These are phyloP conservation scores for Boloria selene DNA, from an alignment of 2,888 invertebrate species.

Conservation along the genomic window DNA sequence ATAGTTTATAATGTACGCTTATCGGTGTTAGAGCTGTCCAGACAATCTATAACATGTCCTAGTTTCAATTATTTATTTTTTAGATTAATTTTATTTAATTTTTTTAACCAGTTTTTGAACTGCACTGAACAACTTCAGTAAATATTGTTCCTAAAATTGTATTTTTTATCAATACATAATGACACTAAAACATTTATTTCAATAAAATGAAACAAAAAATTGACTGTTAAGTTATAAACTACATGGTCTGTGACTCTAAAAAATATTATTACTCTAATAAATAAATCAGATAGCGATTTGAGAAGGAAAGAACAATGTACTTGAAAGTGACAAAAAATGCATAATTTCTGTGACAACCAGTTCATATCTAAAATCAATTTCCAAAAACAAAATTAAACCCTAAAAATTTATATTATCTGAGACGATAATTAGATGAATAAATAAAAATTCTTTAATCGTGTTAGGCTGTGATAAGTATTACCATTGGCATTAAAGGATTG, in stretches of 20 bases:
- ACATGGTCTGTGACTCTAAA: too few species aligned
- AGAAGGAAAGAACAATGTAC: too few species aligned
- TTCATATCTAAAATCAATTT: too few species aligned
- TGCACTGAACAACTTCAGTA: constrained; percentile 9
- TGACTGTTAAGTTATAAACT: too few species aligned
- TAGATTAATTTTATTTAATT: background rate
- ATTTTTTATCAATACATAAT: background rate
- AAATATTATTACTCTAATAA: too few species aligned
- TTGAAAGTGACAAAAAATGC: too few species aligned
- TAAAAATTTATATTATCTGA: too few species aligned
- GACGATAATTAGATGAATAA: background rate
- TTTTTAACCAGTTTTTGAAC: background rate
- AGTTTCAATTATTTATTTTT: constrained; percentile 6
- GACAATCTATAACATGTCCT: background rate
- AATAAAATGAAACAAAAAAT: too few species aligned
- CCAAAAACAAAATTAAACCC: too few species aligned
- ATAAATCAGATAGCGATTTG: too few species aligned
- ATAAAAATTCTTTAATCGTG: background rate
- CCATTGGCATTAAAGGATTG: constrained; percentile 14
- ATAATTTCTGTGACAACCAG: too few species aligned
- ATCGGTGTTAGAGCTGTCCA: background rate
- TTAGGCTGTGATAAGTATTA: constrained; percentile 27
- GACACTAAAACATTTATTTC: background rate
- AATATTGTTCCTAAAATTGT: constrained; percentile 6
- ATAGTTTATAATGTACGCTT: constrained; percentile 2